Evolutionary conservation across 2,888 invertebrate species (phyloP), one percentile per base, ranked within the genome.

Genomic region (Labia minor): DNA sequence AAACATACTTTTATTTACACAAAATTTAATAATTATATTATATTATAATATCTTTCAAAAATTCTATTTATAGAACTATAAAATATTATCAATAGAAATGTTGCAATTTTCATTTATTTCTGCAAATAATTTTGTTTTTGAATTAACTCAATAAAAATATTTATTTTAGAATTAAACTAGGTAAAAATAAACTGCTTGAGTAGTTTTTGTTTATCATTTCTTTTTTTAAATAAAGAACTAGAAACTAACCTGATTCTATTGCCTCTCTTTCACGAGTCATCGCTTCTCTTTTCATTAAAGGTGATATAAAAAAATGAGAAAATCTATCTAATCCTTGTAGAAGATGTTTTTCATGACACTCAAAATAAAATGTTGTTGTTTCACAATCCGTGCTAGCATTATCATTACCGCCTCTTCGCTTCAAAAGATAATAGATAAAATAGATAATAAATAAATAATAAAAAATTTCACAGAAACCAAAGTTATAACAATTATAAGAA

Each of bases 301-400:
- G 95, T 49, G 84, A 81, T 69, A 91, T 89, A 76, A 95, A 92
- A 79, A 95, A 89, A 74, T 93, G 90, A 62, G 93, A 88, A 80
- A 95, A 94, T 78, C 85, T 86, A 75, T 95, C 92, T 76, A 95
- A 81, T 0, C 89, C 88, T 65, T 85, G 83, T 0, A 82, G 80
- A 20, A 95, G 82, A 76, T 90, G 81, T 73, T 88, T 86, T 76
- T 91, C 89, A 67, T 89, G 87, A 70, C 93, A 86, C 75, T 93
- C 93, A 77, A 95, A 94, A 77, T 92, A 89, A 78, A 93, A 95
- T 0, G 88, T 85, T 0, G 95, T 95, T 73, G 85, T 83, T 77
- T 95, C 94, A 76, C 86, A 87, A 74, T 92, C 93, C 0, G 95
- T 95, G 33, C 86, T 85, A 0, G 94, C 95, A 76, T 95, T 95